These are phyloP conservation scores for Anoplolepis gracilipes DNA, from an alignment of 1,140 invertebrate genomes.

Conservation along the genomic window DNA sequence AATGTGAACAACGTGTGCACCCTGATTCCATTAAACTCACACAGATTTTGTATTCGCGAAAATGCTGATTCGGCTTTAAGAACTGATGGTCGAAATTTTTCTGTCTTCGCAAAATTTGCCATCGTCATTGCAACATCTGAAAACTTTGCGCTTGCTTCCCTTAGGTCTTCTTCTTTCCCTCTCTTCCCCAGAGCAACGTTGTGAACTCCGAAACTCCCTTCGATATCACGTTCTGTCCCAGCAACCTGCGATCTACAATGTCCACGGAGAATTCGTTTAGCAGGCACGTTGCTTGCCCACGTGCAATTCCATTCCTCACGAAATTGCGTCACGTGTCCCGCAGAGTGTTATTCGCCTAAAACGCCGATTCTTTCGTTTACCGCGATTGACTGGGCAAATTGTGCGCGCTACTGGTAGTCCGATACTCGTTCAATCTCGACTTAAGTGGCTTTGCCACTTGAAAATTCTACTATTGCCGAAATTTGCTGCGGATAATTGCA, in stretches of 20 bases:
- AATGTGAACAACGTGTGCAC: not conserved
- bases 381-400: slow-evolving; percentile 35
- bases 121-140: slow-evolving; percentile 16
- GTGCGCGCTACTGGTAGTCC: not conserved
- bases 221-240: slow-evolving; percentile 45
- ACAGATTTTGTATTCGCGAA: slow-evolving; percentile 67
- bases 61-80: slow-evolving; percentile 58
- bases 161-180: not conserved
- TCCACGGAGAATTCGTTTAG: slow-evolving; percentile 58
- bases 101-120: slow-evolving; percentile 8
- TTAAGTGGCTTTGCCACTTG: not conserved
- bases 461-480: not conserved
- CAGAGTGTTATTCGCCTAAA: slow-evolving; percentile 48
- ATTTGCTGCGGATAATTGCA: slow-evolving; percentile 13
- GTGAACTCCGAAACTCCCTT: slow-evolving; percentile 22
- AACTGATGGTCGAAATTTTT: slow-evolving; percentile 17
- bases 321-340: slow-evolving; percentile 55
- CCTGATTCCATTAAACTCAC: slow-evolving; percentile 80
- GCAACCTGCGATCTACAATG: slow-evolving; percentile 55
- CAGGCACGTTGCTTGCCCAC: slow-evolving; percentile 40
- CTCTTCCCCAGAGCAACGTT: not conserved
- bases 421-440: slow-evolving; percentile 29
- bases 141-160: slow-evolving; percentile 15
- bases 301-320: slow-evolving; percentile 37
- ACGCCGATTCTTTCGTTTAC: slow-evolving; percentile 46